Evolutionary conservation across 2,888 invertebrate genomes (phyloP).

Genomic region (Mamestra brassicae): DNA sequence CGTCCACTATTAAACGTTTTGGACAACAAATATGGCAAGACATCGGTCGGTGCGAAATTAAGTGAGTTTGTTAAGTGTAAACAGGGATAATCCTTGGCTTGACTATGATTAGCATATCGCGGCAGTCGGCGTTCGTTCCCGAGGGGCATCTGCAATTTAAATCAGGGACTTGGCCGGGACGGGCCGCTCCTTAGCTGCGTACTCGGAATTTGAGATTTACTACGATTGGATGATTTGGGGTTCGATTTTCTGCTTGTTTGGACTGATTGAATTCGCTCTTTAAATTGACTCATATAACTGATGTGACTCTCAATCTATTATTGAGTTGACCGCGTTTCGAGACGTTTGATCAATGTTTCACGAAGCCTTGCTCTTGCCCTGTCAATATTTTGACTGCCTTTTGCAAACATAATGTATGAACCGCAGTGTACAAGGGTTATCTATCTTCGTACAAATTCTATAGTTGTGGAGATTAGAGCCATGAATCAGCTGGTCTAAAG

Average conservation of each 20-base stretch:
- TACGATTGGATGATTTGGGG: slow-evolving; percentile 89
- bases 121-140: slow-evolving; percentile 88
- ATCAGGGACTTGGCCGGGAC: slow-evolving; percentile 89
- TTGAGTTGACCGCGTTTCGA: slow-evolving; percentile 43
- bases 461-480: slow-evolving; percentile 83
- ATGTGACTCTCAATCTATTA: slow-evolving; percentile 65
- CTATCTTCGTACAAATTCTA: slow-evolving; percentile 79
- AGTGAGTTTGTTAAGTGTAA: slow-evolving; percentile 91
- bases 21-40: slow-evolving; percentile 82
- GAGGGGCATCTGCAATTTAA: slow-evolving; percentile 90
- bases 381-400: slow-evolving; percentile 55
- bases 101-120: slow-evolving; percentile 91
- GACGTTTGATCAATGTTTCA: slow-evolving; percentile 27
- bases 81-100: slow-evolving; percentile 91
- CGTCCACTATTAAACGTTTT: slow-evolving; percentile 63
- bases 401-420: slow-evolving; percentile 67
- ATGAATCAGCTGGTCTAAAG: slow-evolving; percentile 83
- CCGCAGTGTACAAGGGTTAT: slow-evolving; percentile 72
- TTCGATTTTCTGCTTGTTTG: slow-evolving; percentile 90
- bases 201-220: slow-evolving; percentile 89
- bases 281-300: slow-evolving; percentile 81
- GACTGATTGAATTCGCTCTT: slow-evolving; percentile 87
- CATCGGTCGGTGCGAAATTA: slow-evolving; percentile 89
- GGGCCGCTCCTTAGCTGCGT: slow-evolving; percentile 88
- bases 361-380: slow-evolving; percentile 20